Evolutionary conservation across 2,888 invertebrate genomes (phyloP), one percentile per base, ranked within the genome.

Genomic region (Athrips mouffetella): DNA sequence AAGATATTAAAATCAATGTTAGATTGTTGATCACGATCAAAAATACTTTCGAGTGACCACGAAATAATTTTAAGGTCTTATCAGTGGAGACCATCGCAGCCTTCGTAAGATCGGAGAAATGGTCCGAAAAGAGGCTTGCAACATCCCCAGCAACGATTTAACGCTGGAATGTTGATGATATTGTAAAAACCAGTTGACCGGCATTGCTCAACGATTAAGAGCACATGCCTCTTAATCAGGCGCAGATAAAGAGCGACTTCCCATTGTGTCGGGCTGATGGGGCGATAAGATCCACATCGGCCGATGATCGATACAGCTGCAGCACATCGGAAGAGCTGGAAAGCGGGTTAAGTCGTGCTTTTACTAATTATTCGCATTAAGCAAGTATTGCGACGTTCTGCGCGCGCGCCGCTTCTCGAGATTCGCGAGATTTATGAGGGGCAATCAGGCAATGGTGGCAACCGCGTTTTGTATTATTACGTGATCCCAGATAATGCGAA

Each of bases 261-360:
- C 65, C 65, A 73, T 68, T 70, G 67, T 64, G 57, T 64, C 63
- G 64, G 66, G 67, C 60, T 61, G 70, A 69, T 70, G 53, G 41
- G 51, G 33, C 61, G 75, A 76, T 73, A 69, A 77, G 82, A 84
- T 83, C n/a, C 65, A 53, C 76, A 85, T 83, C 82, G 70, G 52
- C 53, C 59, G 68, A 77, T 81, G 81, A 78, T 78, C 76, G 82
- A 85, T 83, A 76, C 71, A 66, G 61, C 58, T 83, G 76, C 71
- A 66, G 61, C 58, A 64, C 66, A 74, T 80, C 74, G 71, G 76
- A 78, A 75, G 71, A 76, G 74, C 69, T 73, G 72, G 76, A 80
- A 82, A 86, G 81, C 76, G 70, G 75, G 67, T 74, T 80, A 81
- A 73, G 73, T 85, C 84, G 84, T 85, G 83, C 77, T 77, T 77